A percentile compares a stretch with the other conserved stretches of the same genome.
Conservation (phyloP, 2,113 vertebrate species). For the Poicephalus gulielmi region DNA sequence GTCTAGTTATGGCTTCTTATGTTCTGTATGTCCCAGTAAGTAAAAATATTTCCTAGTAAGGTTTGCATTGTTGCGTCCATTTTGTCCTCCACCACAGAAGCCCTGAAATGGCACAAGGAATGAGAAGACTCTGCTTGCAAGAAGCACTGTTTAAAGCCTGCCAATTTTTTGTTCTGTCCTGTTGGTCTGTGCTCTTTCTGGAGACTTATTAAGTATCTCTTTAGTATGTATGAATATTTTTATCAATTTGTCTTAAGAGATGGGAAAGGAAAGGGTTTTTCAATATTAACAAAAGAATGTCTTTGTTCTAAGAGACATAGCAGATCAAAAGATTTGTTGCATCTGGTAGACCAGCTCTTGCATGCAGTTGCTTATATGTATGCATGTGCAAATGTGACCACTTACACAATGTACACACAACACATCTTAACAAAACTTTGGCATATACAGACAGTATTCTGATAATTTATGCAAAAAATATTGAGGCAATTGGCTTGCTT, state of each 20-base stretch:
- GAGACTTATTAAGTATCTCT: background rate
- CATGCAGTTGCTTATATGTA: background rate
- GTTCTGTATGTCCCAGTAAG: background rate
- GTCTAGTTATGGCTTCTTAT: background rate
- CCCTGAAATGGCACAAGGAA: background rate
- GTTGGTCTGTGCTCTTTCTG: background rate
- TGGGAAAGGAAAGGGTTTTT: background rate
- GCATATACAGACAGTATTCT: background rate
- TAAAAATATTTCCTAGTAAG: background rate
- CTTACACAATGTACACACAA: background rate
- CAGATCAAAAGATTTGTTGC: background rate
- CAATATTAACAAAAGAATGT: background rate
- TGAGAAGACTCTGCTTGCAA: background rate
- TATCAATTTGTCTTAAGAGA: background rate
- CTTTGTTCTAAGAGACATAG: background rate
- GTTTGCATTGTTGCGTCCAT: background rate
- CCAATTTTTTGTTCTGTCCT: background rate
- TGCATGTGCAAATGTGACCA: background rate
- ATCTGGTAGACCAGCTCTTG: background rate
- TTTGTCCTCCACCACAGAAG: background rate
- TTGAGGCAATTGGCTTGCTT: background rate
- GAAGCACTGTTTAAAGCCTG: background rate
- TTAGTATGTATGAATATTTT: background rate
- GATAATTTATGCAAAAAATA: background rate
- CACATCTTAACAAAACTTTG: background rate